These are phyloP conservation scores for Callorhinus ursinus DNA, from an alignment of 2,113 vertebrate species.

Conservation along the genomic window DNA sequence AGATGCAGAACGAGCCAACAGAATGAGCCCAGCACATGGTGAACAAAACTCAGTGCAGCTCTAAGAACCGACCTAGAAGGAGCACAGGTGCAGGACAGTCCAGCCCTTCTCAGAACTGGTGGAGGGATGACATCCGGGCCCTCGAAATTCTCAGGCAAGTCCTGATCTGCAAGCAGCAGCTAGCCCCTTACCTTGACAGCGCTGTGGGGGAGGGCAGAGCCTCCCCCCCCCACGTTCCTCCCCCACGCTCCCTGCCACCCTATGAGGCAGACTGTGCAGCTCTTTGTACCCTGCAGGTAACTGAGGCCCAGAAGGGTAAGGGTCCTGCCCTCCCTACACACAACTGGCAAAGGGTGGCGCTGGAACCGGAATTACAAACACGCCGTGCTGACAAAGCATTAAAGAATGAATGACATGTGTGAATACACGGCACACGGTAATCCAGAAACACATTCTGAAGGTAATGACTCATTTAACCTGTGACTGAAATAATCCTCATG, in stretches of 20 bases:
- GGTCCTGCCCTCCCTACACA: background rate
- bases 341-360: background rate
- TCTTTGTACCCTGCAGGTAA: background rate
- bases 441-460: background rate
- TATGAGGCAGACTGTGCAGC: background rate
- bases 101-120: background rate
- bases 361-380: background rate
- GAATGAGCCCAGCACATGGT: background rate
- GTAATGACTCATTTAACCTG: background rate
- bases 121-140: background rate
- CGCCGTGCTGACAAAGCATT: background rate
- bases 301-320: background rate
- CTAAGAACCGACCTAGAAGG: background rate
- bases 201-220: background rate
- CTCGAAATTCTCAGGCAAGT: background rate
- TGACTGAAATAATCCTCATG: background rate
- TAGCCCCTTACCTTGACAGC: background rate
- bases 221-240: accelerated
- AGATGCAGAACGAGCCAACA: background rate
- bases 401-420: background rate
- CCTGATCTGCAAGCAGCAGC: background rate
- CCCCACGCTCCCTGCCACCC: background rate
- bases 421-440: background rate
- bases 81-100: background rate
- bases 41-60: background rate